A percentile compares a stretch with the other conserved stretches of the same genome.
Evolutionary conservation across 2,113 vertebrate genomes (phyloP).

Genomic region (Vulpes ferrilata): DNA sequence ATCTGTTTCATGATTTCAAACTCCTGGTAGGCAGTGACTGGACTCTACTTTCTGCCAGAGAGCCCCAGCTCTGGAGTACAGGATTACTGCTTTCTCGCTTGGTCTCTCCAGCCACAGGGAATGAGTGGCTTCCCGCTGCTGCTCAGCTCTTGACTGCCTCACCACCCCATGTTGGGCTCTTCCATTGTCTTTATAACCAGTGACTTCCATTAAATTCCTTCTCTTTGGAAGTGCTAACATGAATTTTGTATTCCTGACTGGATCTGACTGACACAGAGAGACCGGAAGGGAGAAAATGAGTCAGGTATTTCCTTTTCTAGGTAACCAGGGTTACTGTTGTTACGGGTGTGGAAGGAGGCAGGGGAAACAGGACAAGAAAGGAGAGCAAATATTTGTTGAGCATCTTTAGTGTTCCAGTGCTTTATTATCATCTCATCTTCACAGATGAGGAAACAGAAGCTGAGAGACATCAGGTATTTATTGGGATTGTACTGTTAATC

Average conservation of each 20-base stretch:
- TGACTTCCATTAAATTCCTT: background rate
- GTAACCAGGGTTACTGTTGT: background rate
- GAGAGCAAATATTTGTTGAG: background rate
- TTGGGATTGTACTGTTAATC: background rate
- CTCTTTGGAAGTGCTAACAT: background rate
- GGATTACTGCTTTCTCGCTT: background rate
- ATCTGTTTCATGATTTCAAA: background rate
- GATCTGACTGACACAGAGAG: background rate
- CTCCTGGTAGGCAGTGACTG: background rate
- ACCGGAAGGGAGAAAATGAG: background rate
- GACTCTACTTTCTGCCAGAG: background rate
- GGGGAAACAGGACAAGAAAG: background rate
- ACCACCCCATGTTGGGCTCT: background rate
- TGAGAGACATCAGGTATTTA: background rate
- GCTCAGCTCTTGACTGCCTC: background rate
- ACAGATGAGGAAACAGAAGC: background rate
- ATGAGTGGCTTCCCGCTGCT: background rate
- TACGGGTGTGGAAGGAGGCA: background rate
- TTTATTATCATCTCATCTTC: background rate
- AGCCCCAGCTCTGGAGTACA: background rate
- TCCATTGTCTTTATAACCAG: background rate
- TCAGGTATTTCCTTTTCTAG: background rate
- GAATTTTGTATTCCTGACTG: background rate
- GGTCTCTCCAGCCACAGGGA: background rate
- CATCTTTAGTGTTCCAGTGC: background rate